These are phyloP conservation scores for Hyles vespertilio DNA, from an alignment of 1,140 invertebrate species.

Conservation along the genomic window DNA sequence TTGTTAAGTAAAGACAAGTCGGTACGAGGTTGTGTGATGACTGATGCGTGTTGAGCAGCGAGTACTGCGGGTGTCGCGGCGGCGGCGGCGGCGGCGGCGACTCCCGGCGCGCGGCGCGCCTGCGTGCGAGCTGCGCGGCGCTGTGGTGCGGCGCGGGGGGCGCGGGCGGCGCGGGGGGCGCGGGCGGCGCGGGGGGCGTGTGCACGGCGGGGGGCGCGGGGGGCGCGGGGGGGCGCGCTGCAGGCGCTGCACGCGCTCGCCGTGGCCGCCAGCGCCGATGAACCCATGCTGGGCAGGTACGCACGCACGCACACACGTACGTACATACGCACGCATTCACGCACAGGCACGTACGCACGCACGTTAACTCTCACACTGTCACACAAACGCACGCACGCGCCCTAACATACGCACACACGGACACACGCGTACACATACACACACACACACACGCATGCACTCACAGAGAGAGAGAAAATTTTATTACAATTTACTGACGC, in stretches of 20 bases:
- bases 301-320: too few relatives aligned
- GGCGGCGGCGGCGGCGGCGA: slow-evolving; percentile 23
- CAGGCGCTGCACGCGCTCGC: slow-evolving; percentile 24
- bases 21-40: not conserved
- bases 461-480: too few relatives aligned
- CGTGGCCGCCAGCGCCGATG: slow-evolving; percentile 33
- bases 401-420: too few relatives aligned
- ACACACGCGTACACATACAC: too few relatives aligned
- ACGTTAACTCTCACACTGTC: too few relatives aligned
- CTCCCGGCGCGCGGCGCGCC: slow-evolving; percentile 24
- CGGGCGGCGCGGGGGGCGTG: slow-evolving; percentile 26
- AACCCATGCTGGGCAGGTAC: slow-evolving; percentile 39
- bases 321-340: too few relatives aligned
- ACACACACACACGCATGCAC: too few relatives aligned
- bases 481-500: too few relatives aligned
- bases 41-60: slow-evolving; percentile 21
- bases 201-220: slow-evolving; percentile 19
- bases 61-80: slow-evolving; percentile 31
- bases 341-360: too few relatives aligned
- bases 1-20: not conserved
- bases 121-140: slow-evolving; percentile 29
- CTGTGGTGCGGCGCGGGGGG: slow-evolving; percentile 23
- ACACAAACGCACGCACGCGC: too few relatives aligned
- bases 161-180: slow-evolving; percentile 17
- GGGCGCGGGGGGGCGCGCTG: slow-evolving; percentile 28